Evolutionary conservation across 2,797 vertebrate genomes (phyloP), one percentile per base, ranked within the genome.

Genomic region (Pelochelys cantorii): DNA sequence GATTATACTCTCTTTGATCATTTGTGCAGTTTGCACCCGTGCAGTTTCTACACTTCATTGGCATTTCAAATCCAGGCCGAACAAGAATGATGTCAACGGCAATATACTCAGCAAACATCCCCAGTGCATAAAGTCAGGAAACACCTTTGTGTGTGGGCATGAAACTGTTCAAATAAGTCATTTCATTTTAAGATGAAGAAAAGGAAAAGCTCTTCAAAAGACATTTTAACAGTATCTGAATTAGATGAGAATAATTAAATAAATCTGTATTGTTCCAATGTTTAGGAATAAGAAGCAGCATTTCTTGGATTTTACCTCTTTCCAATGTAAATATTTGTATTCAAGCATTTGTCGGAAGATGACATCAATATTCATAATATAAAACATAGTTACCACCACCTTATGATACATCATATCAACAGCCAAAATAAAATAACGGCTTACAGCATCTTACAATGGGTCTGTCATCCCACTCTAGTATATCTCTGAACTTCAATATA

Each of bases 371-470:
- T 85, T 91, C 31, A 80, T 90, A 89, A 92, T 53, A 37, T 68
- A 89, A 83, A 86, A 93, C 84, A 79, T 29, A 79, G 60, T 91
- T 94, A 27, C 27, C 89, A 62, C 68, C 86, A 84, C 42, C 11
- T 81, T 31, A 85, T 79, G 37, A 80, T 84, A 78, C 25, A 34
- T 83, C 22, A 90, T 65, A 88, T 34, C 53, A 56, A 18, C 29
- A 79, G 52, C n/a, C 82, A 56, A 87, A 95, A 91, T 14, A 93
- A 86, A 93, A 94, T 81, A 62, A 82, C 37, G 88, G 27, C n/a
- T 81, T 94, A 54, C 81, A 79, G 52, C 84, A 88, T 71, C 92
- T 54, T 88, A 78, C 78, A 90, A 20, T 17, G 90, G 62, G 37
- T 84, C 52, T 52, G 29, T 12, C 60, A 2, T 11, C 34, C 85